Percentiles rank a stretch among this genome's conserved stretches.
Evolutionary conservation across 2,888 invertebrate genomes (phyloP).

Genomic region (Galerucella nymphaeae): DNA sequence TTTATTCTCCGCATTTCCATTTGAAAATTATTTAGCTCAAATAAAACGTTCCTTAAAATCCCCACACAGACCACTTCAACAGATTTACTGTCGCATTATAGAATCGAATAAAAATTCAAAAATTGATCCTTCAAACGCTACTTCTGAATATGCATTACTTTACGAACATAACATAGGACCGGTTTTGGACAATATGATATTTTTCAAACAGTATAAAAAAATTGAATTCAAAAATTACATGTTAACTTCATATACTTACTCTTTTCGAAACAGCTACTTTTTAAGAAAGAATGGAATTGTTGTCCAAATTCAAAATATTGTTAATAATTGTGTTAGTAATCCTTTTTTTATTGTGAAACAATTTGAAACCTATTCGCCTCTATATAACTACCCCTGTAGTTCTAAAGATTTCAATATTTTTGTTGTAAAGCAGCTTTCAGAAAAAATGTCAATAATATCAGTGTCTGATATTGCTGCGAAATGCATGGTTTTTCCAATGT

Average conservation of each 20-base stretch:
- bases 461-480: constrained; percentile 25
- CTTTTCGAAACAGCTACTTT: constrained; percentile 26
- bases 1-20: constrained; percentile 22
- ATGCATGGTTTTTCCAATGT: constrained; percentile 27
- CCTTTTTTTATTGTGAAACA: constrained; percentile 23
- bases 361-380: constrained; percentile 25
- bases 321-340: constrained; percentile 14
- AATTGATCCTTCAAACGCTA: constrained; percentile 19
- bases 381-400: constrained; percentile 19
- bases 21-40: constrained; percentile 39
- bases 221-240: constrained; percentile 25
- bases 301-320: constrained; percentile 26
- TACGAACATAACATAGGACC: constrained; percentile 26
- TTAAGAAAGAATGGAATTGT: constrained; percentile 21
- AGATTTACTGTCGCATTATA: constrained; percentile 29
- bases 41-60: constrained; percentile 32
- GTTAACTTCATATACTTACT: constrained; percentile 23
- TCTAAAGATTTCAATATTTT: constrained; percentile 24
- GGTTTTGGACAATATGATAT: no score
- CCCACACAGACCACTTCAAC: constrained; percentile 32
- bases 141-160: constrained; percentile 26
- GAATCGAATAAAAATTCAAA: constrained; percentile 24
- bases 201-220: constrained; percentile 28
- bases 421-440: constrained; percentile 26
- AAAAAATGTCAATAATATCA: constrained; percentile 26